Evolutionary conservation across 2,888 invertebrate genomes (phyloP).

Genomic region (Eurois occulta): DNA sequence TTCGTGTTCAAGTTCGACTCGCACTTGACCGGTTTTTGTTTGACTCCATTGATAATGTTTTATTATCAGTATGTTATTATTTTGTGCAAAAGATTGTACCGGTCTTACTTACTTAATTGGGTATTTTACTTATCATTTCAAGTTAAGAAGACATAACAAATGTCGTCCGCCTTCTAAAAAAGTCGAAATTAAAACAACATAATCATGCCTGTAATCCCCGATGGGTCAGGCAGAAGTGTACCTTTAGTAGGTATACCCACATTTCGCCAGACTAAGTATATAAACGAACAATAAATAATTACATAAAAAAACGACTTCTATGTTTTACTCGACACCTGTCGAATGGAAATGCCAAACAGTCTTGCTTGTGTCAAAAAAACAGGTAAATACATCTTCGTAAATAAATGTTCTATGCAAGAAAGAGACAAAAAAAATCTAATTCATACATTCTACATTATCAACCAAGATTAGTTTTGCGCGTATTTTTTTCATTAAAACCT

Average conservation of each 20-base stretch:
- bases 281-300: background rate
- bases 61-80: slow-evolving; percentile 8
- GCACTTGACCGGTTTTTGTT: background rate
- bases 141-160: background rate
- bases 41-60: background rate
- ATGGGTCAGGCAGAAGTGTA: background rate
- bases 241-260: too few species aligned
- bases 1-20: background rate
- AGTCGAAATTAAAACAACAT: background rate
- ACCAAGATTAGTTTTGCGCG: background rate
- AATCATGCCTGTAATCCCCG: background rate
- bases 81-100: slow-evolving; percentile 3
- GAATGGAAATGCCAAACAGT: slow-evolving; percentile 26
- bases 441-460: slow-evolving; percentile 29
- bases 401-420: background rate
- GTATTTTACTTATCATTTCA: background rate
- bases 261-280: background rate
- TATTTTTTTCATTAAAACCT: slow-evolving; percentile 4
- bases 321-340: background rate
- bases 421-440: slow-evolving; percentile 41
- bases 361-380: background rate
- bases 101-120: slow-evolving; percentile 1
- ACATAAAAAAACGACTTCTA: background rate
- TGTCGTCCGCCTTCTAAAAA: background rate
- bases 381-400: background rate